Evolutionary conservation across 2,888 invertebrate species (phyloP).

Genomic region (Ptychoptera albimana): DNA sequence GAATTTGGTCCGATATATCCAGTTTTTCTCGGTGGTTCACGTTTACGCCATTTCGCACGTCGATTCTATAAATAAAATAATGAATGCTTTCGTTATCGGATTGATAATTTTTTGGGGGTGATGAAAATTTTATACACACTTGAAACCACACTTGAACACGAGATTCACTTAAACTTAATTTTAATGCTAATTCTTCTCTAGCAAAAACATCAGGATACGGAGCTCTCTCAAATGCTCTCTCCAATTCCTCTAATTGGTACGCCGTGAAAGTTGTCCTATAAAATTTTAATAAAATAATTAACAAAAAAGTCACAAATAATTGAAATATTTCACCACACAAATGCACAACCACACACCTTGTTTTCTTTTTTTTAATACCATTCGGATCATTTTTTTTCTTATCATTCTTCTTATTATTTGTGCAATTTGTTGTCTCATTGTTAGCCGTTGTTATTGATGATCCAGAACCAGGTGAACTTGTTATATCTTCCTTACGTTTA

Average conservation of each 20-base stretch:
- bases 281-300: constrained; percentile 10
- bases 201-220: constrained; percentile 96
- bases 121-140: constrained; percentile 4
- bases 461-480: constrained; percentile 16
- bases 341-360: constrained; percentile 45
- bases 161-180: constrained; percentile 74
- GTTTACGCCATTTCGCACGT: constrained; percentile 85
- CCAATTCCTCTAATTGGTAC: constrained; percentile 84
- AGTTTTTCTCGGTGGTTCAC: constrained; percentile 83
- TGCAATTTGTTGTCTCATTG: constrained; percentile 20
- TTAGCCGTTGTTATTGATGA: constrained; percentile 28
- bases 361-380: constrained; percentile 83
- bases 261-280: constrained; percentile 89
- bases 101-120: neutral
- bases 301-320: constrained; percentile 6
- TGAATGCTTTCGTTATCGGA: constrained; percentile 14
- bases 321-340: neutral
- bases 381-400: constrained; percentile 73
- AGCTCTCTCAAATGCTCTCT: constrained; percentile 85
- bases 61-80: constrained; percentile 80
- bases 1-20: constrained; percentile 59
- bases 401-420: constrained; percentile 46
- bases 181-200: constrained; percentile 80
- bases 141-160: constrained; percentile 40
- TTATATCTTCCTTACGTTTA: constrained; percentile 8